Base-by-base conservation (phyloP, 2,888 invertebrate species). In the Morpho deidamia region DNA sequence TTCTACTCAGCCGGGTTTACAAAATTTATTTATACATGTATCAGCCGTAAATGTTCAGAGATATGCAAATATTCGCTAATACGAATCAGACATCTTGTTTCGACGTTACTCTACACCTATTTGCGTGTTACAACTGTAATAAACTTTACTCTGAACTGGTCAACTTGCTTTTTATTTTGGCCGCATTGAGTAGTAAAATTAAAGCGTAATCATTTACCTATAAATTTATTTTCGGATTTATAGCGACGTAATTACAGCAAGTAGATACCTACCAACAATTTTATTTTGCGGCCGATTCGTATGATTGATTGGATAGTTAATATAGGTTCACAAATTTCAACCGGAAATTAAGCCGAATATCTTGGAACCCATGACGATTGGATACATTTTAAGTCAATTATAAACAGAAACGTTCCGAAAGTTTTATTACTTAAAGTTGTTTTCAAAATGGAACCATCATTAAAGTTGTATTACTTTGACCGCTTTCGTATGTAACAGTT, bases 291-390 rank as follows among this genome's bases (percentile, higher is more conserved):
- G 42, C 35, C 49, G 42, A 41, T 46, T 54, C 51, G 38, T 33
- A 56, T 59, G 56, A 59, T 59, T 56, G 56, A 59, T 56, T 48
- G 48, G 45, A 48, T 56, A 44, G 42, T 53, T 47, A 50, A 51
- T 51, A 46, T 51, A 56, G 58, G 53, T 45, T 48, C 51, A 56
- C 45, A 47, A 45, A 58, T 56, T 49, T 51, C 51, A 55, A 59
- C 59, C 59, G 59, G 59, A 59, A 59, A 59, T 59, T 59, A 50
- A 59, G 50, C 42, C 52, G 49, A 56, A 55, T 52, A 43, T 56
- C 51, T 56, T 53, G 50, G 53, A 23, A 42, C 46, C 48, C 41
- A 42, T 47, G 53, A 54, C 47, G 47, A 56, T 39, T 46, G 35
- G 46, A 34, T 42, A 54, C 32, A 44, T 48, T 51, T 32, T 41